phyloP scores from a whole-genome alignment of 2,797 vertebrate genomes.

The Acipenser transmontanus region DNA sequence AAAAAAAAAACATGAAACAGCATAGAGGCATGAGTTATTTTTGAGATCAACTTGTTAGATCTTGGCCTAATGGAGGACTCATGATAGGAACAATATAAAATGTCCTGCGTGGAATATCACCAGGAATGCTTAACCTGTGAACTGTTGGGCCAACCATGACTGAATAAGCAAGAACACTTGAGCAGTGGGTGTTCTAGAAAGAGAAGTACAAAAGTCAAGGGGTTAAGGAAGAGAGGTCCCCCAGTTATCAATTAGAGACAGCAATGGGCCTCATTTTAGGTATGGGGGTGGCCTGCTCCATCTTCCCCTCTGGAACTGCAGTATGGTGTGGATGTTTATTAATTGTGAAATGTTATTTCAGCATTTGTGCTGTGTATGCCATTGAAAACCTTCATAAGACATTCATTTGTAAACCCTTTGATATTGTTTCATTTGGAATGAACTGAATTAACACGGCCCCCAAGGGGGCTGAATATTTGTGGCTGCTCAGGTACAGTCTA shows the following conservation, averaged over 20 bases:
- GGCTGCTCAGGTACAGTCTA: too few species aligned
- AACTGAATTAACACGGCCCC: too few species aligned
- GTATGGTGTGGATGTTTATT: too few species aligned
- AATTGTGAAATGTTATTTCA: too few species aligned
- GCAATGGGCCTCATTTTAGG: background rate
- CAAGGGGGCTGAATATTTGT: too few species aligned
- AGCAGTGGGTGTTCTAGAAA: conserved; percentile 32
- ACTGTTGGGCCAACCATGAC: conserved; percentile 51
- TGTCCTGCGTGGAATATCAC: conserved; percentile 52
- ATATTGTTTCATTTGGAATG: too few species aligned
- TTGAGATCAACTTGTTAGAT: conserved; percentile 51
- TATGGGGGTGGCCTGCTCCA: background rate
- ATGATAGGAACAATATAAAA: conserved; percentile 44
- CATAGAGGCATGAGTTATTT: conserved; percentile 1
- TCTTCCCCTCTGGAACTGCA: background rate
- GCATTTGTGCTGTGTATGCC: too few species aligned
- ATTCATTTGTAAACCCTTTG: too few species aligned
- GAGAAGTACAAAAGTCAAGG: conserved; percentile 44
- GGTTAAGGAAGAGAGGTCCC: conserved; percentile 44
- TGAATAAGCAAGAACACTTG: conserved; percentile 49
- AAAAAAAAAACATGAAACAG: conserved; percentile 9
- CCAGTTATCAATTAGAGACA: conserved; percentile 44
- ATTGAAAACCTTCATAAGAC: too few species aligned
- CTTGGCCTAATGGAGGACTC: conserved; percentile 48
- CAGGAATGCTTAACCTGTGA: conserved; percentile 50